Evolutionary conservation across 2,113 vertebrate species (phyloP), one percentile per base, ranked within the genome.

Genomic region (Phaetusa simplex): DNA sequence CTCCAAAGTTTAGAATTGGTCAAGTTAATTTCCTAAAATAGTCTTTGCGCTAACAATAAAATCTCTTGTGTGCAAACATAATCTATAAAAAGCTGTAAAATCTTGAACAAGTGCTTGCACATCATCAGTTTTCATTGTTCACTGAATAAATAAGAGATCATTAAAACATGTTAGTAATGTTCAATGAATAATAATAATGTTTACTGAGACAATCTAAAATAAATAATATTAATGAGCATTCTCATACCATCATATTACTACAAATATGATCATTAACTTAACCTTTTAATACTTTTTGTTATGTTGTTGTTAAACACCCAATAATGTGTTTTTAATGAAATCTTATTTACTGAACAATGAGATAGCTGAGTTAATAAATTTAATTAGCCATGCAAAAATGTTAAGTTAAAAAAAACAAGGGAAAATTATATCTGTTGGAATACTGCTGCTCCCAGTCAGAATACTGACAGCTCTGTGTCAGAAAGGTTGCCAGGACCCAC

Each of bases 271-370:
- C 52, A 82, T 96, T 95, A 83, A 59, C 42, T 82, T 94, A 77
- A 70, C 45, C 62, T 85, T 86, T 76, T 71, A 66, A 55, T 87
- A 62, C 27, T 70, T 85, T 79, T 84, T 82, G 76, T 82, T 50
- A 67, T 40, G 22, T n/a, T 93, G 69, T 69, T 89, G 66, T 94
- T 97, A 88, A 94, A n/a, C 42, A 66, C 73, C 32, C 70, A 87
- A 36, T 92, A 96, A 88, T 62, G 36, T 82, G n/a, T 34, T 95
- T 97, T 88, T 93, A 96, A 97, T 88, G 88, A 88, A 84, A 32
- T 76, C 40, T 86, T 96, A 86, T 76, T 90, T 96, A 92, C 76
- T 76, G 73, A 94, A 73, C 71, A 79, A 74, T 66, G 53, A 93
- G 95, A 91, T 74, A 77, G 52, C 42, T 43, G 36, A 78, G 27